Evolutionary conservation across 2,113 vertebrate species (phyloP).

Genomic region (Pica pica): DNA sequence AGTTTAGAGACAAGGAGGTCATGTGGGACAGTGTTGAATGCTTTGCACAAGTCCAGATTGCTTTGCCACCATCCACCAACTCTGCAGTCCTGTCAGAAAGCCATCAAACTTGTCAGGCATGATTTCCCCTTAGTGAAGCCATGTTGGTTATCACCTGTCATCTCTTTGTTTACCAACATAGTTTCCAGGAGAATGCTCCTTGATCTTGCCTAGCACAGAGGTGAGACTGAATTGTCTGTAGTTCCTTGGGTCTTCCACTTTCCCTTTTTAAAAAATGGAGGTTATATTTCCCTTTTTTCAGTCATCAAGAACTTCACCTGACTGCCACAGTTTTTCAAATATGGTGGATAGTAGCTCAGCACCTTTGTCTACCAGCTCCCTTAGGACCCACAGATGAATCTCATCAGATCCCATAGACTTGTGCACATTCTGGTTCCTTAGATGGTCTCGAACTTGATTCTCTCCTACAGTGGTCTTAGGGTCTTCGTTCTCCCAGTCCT

Average conservation of each 20-base stretch:
- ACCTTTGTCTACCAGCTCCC: neutral
- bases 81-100: neutral
- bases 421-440: neutral
- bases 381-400: neutral
- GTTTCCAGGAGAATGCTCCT: neutral
- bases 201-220: neutral
- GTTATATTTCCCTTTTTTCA: neutral
- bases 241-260: neutral
- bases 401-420: neutral
- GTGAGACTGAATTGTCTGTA: neutral
- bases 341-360: neutral
- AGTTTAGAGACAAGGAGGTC: neutral
- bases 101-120: neutral
- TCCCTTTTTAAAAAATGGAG: neutral
- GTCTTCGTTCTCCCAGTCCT: neutral
- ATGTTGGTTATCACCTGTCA: neutral
- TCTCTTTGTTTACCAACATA: neutral
- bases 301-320: neutral
- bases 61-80: neutral
- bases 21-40: neutral
- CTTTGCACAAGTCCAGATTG: neutral
- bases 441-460: neutral
- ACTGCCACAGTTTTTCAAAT: neutral
- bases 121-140: neutral
- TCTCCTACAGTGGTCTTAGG: neutral